Conservation (phyloP, 2,797 vertebrate genomes). For the Danio kyathit region DNA sequence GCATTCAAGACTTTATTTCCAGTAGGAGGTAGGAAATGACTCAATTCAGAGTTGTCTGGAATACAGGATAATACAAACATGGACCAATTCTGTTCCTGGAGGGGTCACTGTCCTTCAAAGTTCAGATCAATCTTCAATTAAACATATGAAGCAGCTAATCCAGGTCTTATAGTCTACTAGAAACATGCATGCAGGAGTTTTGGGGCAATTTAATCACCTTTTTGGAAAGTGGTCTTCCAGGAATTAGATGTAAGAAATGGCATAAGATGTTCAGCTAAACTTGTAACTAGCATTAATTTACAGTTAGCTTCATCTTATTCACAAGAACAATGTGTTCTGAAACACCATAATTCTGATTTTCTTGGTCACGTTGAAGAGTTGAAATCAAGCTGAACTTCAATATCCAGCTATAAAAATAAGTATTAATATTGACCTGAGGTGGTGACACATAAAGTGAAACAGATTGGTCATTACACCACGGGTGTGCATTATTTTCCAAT, state of each 20-base stretch:
- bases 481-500: too few relatives aligned
- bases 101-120: neutral
- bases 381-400: neutral
- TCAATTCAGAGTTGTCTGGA: too few relatives aligned
- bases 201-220: neutral
- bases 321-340: neutral
- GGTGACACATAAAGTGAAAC: too few relatives aligned
- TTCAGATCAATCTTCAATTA: neutral
- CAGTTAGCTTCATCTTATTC: neutral
- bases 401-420: neutral
- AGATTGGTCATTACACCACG: too few relatives aligned
- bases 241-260: neutral
- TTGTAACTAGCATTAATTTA: neutral
- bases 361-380: neutral
- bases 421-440: neutral
- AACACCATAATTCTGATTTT: neutral
- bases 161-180: neutral
- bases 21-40: too few relatives aligned
- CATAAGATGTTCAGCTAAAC: neutral
- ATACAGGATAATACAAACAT: neutral
- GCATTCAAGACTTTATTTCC: too few relatives aligned
- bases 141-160: neutral
- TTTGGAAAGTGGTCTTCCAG: neutral
- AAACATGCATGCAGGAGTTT: neutral
- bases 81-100: too few relatives aligned